Evolutionary conservation across 2,888 invertebrate genomes (phyloP).

Genomic region (Myopa testacea): DNA sequence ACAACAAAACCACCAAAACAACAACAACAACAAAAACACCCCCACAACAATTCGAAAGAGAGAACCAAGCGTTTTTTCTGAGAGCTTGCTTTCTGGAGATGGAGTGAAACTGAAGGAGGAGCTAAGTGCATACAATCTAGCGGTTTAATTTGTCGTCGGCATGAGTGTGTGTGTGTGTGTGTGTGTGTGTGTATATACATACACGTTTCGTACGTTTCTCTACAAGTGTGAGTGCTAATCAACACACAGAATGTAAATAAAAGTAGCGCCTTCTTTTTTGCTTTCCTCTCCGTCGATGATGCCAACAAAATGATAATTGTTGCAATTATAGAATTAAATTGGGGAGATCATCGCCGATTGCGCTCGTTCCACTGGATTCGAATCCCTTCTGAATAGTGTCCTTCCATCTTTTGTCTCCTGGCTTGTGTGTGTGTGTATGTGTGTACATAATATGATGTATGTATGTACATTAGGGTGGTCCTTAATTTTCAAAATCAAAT

Average conservation of each 20-base stretch:
- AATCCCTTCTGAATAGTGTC: too few species aligned
- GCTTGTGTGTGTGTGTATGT: background rate
- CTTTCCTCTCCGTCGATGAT: background rate
- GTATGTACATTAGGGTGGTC: too few species aligned
- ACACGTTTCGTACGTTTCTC: too few species aligned
- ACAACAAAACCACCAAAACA: too few species aligned
- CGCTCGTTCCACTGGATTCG: background rate
- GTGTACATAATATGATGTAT: background rate
- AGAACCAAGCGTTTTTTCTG: too few species aligned
- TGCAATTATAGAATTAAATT: conserved; percentile 69
- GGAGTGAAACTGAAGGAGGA: background rate
- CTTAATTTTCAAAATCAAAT: too few species aligned
- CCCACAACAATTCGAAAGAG: too few species aligned
- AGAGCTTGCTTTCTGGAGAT: background rate
- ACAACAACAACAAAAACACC: too few species aligned
- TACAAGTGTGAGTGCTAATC: conserved; percentile 3
- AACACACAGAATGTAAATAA: background rate
- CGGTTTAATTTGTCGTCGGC: background rate
- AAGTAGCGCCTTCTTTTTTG: background rate
- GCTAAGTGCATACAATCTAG: background rate
- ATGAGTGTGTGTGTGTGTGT: background rate
- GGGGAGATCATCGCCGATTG: conserved; percentile 61
- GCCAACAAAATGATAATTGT: conserved; percentile 67
- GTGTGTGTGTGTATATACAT: background rate
- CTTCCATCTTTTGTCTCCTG: background rate